Percentiles rank a stretch among this genome's conserved stretches.
Conservation (phyloP, 1,140 invertebrate species). For the Druon quercuslanigerum region DNA sequence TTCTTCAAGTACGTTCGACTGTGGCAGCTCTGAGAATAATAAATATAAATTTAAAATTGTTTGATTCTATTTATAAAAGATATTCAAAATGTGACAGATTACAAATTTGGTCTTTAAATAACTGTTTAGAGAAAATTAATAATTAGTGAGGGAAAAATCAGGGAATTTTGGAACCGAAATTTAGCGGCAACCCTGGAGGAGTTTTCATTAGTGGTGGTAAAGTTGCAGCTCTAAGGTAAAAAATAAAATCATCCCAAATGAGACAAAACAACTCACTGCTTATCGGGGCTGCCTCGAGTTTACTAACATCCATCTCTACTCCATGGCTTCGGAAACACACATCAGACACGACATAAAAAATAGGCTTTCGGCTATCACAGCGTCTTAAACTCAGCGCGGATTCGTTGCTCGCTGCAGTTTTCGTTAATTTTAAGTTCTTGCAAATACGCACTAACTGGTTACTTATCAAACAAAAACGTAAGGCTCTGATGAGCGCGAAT, state of each 20-base stretch:
- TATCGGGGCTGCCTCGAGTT: constrained; percentile 57
- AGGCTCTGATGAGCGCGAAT: constrained; percentile 14
- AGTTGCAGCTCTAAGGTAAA: constrained; percentile 9
- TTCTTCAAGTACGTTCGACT: no score
- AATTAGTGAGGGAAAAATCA: no score
- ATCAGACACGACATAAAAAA: constrained; percentile 65
- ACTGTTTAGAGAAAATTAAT: no score
- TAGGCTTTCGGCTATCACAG: constrained; percentile 32
- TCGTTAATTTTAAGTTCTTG: constrained; percentile 23
- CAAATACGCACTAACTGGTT: constrained; percentile 22
- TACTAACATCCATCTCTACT: constrained; percentile 60
- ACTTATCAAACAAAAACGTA: constrained; percentile 15
- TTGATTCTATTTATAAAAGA: no score
- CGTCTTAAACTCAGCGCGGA: constrained; percentile 27
- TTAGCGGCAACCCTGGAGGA: neutral
- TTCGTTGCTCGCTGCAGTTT: constrained; percentile 18
- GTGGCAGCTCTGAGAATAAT: no score
- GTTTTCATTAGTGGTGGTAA: neutral
- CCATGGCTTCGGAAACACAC: constrained; percentile 67
- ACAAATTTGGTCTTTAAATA: no score
- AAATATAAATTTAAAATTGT: no score
- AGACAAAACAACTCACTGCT: constrained; percentile 60
- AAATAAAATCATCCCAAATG: constrained; percentile 43
- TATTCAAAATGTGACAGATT: no score
- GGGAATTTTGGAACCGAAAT: no score